phyloP scores from a whole-genome alignment of 2,888 invertebrate species.

The Nomada ferruginata region DNA sequence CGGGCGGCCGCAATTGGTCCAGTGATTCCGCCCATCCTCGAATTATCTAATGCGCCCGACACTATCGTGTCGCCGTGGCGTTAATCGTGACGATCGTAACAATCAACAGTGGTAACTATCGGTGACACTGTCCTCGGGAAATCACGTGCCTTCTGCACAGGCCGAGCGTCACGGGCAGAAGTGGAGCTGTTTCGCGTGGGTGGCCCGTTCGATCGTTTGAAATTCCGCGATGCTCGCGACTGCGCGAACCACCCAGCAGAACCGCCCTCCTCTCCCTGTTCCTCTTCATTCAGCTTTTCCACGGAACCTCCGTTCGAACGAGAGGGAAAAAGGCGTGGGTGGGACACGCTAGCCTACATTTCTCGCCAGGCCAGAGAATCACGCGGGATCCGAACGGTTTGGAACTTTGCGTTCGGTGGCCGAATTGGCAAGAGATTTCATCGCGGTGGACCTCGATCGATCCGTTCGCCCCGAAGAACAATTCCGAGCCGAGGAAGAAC shows the following conservation, averaged over 20 bases:
- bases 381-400: slow-evolving; percentile 27
- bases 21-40: slow-evolving; percentile 8
- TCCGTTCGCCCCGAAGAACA: slow-evolving; percentile 39
- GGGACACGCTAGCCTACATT: slow-evolving; percentile 57
- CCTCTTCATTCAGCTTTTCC: slow-evolving; percentile 55
- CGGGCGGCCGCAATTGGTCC: neutral
- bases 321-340: slow-evolving; percentile 23
- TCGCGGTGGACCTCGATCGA: slow-evolving; percentile 57
- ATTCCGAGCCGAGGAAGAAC: slow-evolving; percentile 23
- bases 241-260: slow-evolving; percentile 39
- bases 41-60: slow-evolving; percentile 29
- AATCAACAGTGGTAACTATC: slow-evolving; percentile 40
- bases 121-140: slow-evolving; percentile 54
- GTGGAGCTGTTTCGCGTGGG: slow-evolving; percentile 47
- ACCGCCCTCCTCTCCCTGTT: neutral
- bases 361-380: slow-evolving; percentile 22
- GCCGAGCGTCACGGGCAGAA: slow-evolving; percentile 1
- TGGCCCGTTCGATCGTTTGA: slow-evolving; percentile 63
- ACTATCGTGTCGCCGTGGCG: neutral
- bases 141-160: slow-evolving; percentile 56
- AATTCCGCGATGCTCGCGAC: slow-evolving; percentile 50
- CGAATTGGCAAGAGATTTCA: slow-evolving; percentile 52
- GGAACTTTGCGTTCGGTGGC: slow-evolving; percentile 32
- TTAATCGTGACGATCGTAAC: slow-evolving; percentile 60
- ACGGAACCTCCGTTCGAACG: neutral